Conservation (phyloP, 1,140 invertebrate genomes). For the Philaenus spumarius region DNA sequence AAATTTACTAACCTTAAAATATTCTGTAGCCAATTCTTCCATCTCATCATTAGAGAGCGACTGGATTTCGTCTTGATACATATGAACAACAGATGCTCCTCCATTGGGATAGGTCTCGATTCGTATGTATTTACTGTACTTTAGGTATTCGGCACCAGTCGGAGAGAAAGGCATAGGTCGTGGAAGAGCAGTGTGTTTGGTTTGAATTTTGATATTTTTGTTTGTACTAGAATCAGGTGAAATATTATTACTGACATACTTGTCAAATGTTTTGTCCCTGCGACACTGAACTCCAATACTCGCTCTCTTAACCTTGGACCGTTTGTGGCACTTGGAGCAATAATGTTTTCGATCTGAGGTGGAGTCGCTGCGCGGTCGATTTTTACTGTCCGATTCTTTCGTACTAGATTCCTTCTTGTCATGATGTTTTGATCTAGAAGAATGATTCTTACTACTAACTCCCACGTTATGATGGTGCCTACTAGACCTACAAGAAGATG, state of each 20-base stretch:
- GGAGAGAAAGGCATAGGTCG: constrained; percentile 37
- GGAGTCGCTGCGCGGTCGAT: neutral
- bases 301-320: constrained; percentile 51
- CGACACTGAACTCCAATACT: constrained; percentile 56
- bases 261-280: constrained; percentile 40
- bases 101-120: constrained; percentile 93
- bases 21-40: constrained; percentile 80
- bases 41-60: constrained; percentile 66
- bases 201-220: too few species aligned
- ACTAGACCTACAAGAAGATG: too few species aligned
- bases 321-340: constrained; percentile 52
- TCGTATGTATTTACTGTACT: constrained; percentile 69
- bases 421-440: too few species aligned
- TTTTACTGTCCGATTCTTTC: constrained; percentile 2
- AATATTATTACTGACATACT: constrained; percentile 27
- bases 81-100: constrained; percentile 85
- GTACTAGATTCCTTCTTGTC: too few species aligned
- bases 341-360: constrained; percentile 28
- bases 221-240: too few species aligned
- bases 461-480: too few species aligned
- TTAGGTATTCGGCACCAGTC: constrained; percentile 49
- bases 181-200: constrained; percentile 38
- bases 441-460: too few species aligned
- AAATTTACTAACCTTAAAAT: constrained; percentile 67
- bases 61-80: constrained; percentile 89